Conservation (phyloP, 2,113 vertebrate species). For the Prolemur simus region DNA sequence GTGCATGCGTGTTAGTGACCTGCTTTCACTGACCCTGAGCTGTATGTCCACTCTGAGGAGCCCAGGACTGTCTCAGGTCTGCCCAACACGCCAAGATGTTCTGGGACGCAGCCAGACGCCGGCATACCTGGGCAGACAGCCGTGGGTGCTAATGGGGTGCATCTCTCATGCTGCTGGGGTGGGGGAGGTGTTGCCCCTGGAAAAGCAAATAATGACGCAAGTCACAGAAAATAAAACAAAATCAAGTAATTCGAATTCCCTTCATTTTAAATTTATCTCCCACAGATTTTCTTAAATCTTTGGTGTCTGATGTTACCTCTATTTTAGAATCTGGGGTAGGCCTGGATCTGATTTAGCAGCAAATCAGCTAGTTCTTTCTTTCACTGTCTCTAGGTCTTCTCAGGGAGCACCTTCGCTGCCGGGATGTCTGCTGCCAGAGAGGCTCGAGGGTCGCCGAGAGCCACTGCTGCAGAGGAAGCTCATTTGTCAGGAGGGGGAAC, state of each 20-base stretch:
- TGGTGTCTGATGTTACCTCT: not conserved
- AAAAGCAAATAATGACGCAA: not conserved
- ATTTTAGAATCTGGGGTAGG: not conserved
- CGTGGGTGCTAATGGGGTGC: not conserved
- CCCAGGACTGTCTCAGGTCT: not conserved
- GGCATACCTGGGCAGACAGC: rapidly evolving
- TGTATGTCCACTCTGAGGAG: too few relatives aligned
- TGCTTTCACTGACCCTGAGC: not conserved
- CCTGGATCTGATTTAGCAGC: not conserved
- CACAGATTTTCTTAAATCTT: not conserved
- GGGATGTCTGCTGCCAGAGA: not conserved
- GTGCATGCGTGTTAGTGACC: rapidly evolving
- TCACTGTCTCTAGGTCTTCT: not conserved
- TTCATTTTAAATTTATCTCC: not conserved
- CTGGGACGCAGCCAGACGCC: not conserved
- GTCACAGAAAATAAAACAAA: not conserved
- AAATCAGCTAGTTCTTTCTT: not conserved
- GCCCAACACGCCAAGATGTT: not conserved
- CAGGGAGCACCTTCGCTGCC: not conserved
- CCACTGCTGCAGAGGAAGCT: not conserved
- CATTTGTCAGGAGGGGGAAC: not conserved
- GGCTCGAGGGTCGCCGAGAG: not conserved
- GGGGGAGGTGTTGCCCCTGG: not conserved
- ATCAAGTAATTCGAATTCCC: not conserved
- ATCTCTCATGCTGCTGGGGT: rapidly evolving